phyloP scores from a whole-genome alignment of 2,888 invertebrate species.

The Heliconius hortense region DNA sequence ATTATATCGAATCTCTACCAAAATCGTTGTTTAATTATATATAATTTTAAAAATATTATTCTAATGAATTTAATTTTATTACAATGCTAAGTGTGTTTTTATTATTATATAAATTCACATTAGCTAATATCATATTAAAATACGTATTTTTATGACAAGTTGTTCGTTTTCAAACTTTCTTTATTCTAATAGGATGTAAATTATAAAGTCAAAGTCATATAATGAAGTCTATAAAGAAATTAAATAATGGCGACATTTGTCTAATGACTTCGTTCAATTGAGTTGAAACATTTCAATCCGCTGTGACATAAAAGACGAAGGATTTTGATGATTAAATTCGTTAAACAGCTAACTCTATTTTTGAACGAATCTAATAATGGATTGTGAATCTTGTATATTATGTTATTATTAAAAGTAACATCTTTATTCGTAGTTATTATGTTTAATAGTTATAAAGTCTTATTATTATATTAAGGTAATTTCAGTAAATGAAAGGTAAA shows the following conservation, averaged over 20 bases:
- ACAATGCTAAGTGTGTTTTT: background rate
- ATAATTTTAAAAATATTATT: background rate
- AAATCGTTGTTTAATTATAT: background rate
- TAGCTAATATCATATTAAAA: background rate
- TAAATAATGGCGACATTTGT: slow-evolving; percentile 20
- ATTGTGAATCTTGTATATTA: background rate
- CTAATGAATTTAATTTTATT: background rate
- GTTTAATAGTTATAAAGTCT: no score
- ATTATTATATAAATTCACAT: background rate
- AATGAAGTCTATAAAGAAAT: slow-evolving; percentile 14
- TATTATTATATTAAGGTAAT: background rate
- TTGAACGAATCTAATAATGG: background rate
- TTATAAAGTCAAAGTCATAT: background rate
- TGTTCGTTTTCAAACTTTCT: background rate
- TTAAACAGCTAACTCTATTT: background rate
- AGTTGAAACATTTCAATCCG: slow-evolving; percentile 13
- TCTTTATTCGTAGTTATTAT: no score
- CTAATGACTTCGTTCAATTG: slow-evolving; percentile 18
- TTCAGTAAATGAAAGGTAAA: background rate
- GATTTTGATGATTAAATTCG: slow-evolving; percentile 4
- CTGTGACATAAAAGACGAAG: slow-evolving; percentile 2
- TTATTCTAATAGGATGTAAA: slow-evolving; percentile 10
- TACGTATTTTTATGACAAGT: background rate
- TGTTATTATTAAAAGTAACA: background rate
- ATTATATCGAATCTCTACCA: background rate